Percentiles rank a stretch among this genome's conserved stretches.
Conservation (phyloP, 2,113 vertebrate genomes). For the Cephalopholis sonnerati region DNA sequence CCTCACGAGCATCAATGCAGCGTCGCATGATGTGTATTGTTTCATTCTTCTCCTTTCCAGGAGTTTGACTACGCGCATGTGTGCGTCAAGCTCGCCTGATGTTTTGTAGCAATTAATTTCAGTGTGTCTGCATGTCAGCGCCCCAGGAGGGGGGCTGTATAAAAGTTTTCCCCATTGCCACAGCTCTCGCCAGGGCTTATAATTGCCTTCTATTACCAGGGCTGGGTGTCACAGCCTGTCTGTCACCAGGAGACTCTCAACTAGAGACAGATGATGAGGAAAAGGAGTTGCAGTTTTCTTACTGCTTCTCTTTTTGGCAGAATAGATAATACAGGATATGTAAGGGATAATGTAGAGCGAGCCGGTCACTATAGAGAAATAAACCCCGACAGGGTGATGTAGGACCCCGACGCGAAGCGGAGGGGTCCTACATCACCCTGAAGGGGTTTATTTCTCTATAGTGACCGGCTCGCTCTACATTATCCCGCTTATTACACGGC, state of each 20-base stretch:
- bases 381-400: no score
- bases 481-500: no score
- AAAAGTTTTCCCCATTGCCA: conserved; percentile 81
- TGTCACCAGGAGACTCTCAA: conserved; percentile 79
- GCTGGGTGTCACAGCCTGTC: conserved; percentile 82
- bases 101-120: conserved; percentile 85
- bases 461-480: no score
- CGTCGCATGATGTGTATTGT: conserved; percentile 74
- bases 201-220: conserved; percentile 84
- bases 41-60: conserved; percentile 81
- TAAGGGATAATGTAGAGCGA: no score
- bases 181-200: conserved; percentile 82
- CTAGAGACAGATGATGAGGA: conserved; percentile 75
- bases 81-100: conserved; percentile 79
- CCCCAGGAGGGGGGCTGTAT: conserved; percentile 80
- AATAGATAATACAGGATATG: conserved; percentile 55
- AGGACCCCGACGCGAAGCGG: no score
- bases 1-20: conserved; percentile 72
- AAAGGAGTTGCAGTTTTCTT: conserved; percentile 71
- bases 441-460: no score
- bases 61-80: conserved; percentile 79
- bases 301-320: conserved; percentile 72
- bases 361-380: no score
- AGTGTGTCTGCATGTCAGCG: conserved; percentile 82
- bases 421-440: no score